A percentile compares a stretch with the other conserved stretches of the same genome.
Evolutionary conservation across 2,113 vertebrate genomes (phyloP).

Genomic region (Rhinolophus ferrumequinum): DNA sequence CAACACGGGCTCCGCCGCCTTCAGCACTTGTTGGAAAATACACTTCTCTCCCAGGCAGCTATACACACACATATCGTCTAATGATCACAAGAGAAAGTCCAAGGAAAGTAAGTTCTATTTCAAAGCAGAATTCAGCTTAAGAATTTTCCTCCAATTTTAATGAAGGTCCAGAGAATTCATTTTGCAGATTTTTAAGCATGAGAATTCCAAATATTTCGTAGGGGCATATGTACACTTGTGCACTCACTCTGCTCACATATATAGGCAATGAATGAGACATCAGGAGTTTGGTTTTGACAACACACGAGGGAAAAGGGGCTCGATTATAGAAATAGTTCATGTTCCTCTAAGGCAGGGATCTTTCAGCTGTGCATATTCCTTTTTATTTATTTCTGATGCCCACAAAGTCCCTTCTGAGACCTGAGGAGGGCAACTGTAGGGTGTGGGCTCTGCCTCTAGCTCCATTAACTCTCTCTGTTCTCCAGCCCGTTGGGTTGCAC

Average conservation of each 20-base stretch:
- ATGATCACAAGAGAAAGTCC: not conserved
- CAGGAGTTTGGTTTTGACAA: not conserved
- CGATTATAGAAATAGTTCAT: not conserved
- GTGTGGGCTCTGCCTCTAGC: not conserved
- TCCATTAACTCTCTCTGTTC: not conserved
- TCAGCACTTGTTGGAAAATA: not conserved
- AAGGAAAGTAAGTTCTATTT: not conserved
- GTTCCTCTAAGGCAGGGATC: not conserved
- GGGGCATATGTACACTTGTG: not conserved
- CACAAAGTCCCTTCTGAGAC: not conserved
- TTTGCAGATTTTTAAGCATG: not conserved
- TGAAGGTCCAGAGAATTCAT: not conserved
- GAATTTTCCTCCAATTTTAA: not conserved
- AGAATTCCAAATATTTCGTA: not conserved
- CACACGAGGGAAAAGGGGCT: not conserved
- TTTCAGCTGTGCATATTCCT: not conserved
- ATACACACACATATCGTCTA: not conserved
- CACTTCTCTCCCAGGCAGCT: not conserved
- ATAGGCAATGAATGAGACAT: not conserved
- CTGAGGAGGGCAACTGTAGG: not conserved
- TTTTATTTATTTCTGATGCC: not conserved
- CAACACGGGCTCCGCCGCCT: not conserved
- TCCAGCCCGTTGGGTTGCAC: not conserved
- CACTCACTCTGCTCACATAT: not conserved
- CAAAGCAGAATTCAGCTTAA: slow-evolving; percentile 13